A percentile compares a stretch with the other conserved stretches of the same genome.
Conservation (phyloP, 2,888 invertebrate genomes). For the Neoaliturus tenellus region DNA sequence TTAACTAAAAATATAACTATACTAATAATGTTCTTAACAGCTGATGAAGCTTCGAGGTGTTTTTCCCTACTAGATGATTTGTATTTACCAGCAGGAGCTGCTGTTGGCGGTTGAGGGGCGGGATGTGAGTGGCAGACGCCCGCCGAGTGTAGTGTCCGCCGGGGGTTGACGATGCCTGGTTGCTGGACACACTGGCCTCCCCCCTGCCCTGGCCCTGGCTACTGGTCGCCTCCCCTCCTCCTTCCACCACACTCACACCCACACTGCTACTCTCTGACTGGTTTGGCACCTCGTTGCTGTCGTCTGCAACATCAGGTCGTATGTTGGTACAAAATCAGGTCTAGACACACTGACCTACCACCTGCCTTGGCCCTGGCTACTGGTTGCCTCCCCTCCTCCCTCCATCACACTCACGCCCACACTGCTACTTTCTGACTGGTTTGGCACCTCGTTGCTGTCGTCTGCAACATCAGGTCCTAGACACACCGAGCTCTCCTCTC, state of each 20-base stretch:
- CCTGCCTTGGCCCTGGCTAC: constrained; percentile 57
- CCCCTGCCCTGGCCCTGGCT: constrained; percentile 57
- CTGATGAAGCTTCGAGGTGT: too few species aligned
- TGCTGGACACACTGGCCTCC: constrained; percentile 60
- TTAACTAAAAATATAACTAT: too few species aligned
- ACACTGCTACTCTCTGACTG: constrained; percentile 72
- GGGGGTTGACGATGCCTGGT: constrained; percentile 56
- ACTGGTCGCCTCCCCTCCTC: constrained; percentile 60
- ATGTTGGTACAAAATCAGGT: too few species aligned
- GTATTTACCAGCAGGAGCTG: constrained; percentile 72
- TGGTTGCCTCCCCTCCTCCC: constrained; percentile 59
- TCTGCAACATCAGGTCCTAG: too few species aligned
- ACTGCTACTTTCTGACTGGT: constrained; percentile 73
- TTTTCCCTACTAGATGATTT: too few species aligned
- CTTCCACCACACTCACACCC: constrained; percentile 70
- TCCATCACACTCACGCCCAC: constrained; percentile 70
- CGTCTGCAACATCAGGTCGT: too few species aligned
- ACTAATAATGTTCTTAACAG: too few species aligned
- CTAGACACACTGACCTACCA: constrained; percentile 60
- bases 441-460: constrained; percentile 80
- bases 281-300: constrained; percentile 79
- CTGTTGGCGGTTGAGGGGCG: constrained; percentile 75
- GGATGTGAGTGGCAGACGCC: constrained; percentile 70
- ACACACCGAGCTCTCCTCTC: constrained; percentile 59
- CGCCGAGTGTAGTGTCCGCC: constrained; percentile 57